Percentiles rank a stretch among this genome's conserved stretches.
Conservation (phyloP, 2,888 invertebrate genomes). For the Xestia sexstrigata region DNA sequence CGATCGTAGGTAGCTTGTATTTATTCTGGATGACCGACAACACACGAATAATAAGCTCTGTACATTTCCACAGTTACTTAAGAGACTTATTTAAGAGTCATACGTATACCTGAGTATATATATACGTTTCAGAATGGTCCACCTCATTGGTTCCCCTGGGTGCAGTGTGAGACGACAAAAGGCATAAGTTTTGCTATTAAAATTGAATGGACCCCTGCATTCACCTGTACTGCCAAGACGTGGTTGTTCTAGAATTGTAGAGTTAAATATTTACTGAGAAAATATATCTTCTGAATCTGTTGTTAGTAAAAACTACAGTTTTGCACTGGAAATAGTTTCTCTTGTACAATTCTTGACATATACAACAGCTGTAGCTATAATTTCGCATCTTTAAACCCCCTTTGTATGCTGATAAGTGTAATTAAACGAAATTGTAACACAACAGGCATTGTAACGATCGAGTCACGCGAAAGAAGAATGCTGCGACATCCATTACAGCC, state of each 20-base stretch:
- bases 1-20: slow-evolving; percentile 37
- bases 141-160: slow-evolving; percentile 31
- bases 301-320: neutral
- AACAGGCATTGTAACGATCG: slow-evolving; percentile 38
- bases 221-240: slow-evolving; percentile 35
- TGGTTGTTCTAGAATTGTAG: slow-evolving; percentile 2
- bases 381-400: slow-evolving; percentile 13
- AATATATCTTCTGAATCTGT: neutral
- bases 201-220: slow-evolving; percentile 61
- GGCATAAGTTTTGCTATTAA: slow-evolving; percentile 51
- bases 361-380: neutral
- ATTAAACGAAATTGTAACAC: slow-evolving; percentile 62
- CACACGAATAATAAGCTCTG: slow-evolving; percentile 22
- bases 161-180: slow-evolving; percentile 25
- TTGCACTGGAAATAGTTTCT: neutral
- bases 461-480: slow-evolving; percentile 62
- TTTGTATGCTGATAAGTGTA: slow-evolving; percentile 53
- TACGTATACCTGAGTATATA: neutral
- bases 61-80: slow-evolving; percentile 22
- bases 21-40: slow-evolving; percentile 43
- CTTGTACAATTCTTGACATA: neutral
- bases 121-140: slow-evolving; percentile 32
- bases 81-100: slow-evolving; percentile 12
- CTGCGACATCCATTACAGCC: slow-evolving; percentile 69
- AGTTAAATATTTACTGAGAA: slow-evolving; percentile 5